Percentiles rank a stretch among this genome's conserved stretches.
phyloP scores from a whole-genome alignment of 1,140 invertebrate genomes.

The Caenorhabditis brenneri region DNA sequence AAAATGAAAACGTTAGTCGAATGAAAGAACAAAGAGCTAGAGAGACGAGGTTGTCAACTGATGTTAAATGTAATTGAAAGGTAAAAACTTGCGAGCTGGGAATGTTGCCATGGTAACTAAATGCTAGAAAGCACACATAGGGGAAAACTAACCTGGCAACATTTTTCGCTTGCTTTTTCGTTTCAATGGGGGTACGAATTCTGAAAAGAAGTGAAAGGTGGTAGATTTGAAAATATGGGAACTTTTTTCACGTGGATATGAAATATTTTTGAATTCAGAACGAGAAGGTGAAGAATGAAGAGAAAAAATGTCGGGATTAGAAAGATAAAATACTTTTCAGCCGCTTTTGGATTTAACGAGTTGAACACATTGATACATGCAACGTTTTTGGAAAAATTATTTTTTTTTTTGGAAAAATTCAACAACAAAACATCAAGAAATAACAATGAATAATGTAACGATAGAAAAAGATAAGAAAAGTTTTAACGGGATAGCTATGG shows the following conservation, averaged over 20 bases:
- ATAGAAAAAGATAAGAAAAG: not conserved
- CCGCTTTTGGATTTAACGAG: too few species aligned
- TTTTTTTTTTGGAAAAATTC: not conserved
- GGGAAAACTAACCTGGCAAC: conserved; percentile 19
- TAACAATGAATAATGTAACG: not conserved
- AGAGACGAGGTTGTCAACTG: not conserved
- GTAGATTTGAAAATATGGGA: too few species aligned
- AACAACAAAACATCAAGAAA: not conserved
- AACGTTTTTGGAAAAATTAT: not conserved
- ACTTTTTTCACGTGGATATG: too few species aligned
- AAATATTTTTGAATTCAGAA: too few species aligned
- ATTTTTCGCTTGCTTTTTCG: not conserved
- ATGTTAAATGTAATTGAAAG: not conserved
- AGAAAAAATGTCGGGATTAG: not conserved
- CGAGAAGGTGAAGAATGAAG: not conserved
- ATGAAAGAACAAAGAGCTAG: not conserved
- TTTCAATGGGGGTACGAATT: not conserved
- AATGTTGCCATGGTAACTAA: conserved; percentile 7
- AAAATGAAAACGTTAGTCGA: too few species aligned
- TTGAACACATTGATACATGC: too few species aligned
- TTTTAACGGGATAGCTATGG: not conserved
- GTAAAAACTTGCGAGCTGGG: not conserved
- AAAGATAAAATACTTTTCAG: too few species aligned
- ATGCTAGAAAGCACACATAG: not conserved
- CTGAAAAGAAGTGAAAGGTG: not conserved